Conservation (phyloP, 2,888 invertebrate genomes). For the Metellina segmentata region DNA sequence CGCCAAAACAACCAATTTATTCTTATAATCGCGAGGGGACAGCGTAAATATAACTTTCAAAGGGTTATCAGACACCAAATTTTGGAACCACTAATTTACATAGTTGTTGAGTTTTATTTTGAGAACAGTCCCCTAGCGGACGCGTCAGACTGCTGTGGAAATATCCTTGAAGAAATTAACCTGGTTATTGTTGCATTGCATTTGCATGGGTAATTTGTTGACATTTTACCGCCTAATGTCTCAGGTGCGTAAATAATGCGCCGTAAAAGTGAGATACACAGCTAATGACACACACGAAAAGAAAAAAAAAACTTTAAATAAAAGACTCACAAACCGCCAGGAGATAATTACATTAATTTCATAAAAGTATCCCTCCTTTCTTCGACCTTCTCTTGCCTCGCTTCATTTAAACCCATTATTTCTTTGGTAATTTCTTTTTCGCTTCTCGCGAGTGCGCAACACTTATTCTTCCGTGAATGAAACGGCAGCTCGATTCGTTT, state of each 20-base stretch:
- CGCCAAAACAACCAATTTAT: too few relatives aligned
- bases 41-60: too few relatives aligned
- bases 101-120: slow-evolving; percentile 3
- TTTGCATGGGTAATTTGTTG: slow-evolving; percentile 34
- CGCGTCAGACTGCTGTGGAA: not conserved
- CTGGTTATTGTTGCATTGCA: slow-evolving; percentile 27
- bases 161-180: slow-evolving; percentile 41
- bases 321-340: not conserved
- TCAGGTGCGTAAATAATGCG: slow-evolving; percentile 14
- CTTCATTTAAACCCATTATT: not conserved
- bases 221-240: slow-evolving; percentile 10
- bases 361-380: not conserved
- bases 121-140: not conserved
- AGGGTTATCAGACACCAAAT: too few relatives aligned
- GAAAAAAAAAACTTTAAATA: slow-evolving; percentile 9
- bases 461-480: too few relatives aligned
- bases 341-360: slow-evolving; percentile 37
- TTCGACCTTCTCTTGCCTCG: not conserved
- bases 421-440: not conserved
- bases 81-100: too few relatives aligned
- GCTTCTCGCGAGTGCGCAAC: not conserved
- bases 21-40: too few relatives aligned
- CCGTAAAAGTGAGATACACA: not conserved
- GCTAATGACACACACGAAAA: slow-evolving; percentile 27
- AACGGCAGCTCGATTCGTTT: too few relatives aligned